Evolutionary conservation across 2,797 vertebrate genomes (phyloP).

Genomic region (Glossophaga mutica): DNA sequence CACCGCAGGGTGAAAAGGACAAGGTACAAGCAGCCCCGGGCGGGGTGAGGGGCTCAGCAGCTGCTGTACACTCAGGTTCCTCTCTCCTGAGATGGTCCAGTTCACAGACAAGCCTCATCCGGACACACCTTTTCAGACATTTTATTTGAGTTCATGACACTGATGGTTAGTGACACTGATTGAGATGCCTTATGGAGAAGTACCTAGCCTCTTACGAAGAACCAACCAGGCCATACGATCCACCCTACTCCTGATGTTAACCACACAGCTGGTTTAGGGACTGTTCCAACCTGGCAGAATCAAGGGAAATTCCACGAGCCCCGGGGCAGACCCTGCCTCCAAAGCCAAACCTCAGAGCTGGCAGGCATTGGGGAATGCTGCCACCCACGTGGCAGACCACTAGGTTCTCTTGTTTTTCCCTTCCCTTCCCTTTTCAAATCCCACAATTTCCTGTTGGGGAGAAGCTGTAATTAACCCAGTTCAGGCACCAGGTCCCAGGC

Average conservation of each 20-base stretch:
- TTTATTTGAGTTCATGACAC: constrained; percentile 79
- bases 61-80: not conserved
- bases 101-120: not conserved
- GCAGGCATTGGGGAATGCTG: not conserved
- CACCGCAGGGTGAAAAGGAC: not conserved
- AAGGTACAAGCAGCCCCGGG: not conserved
- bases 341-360: not conserved
- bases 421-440: constrained; percentile 56
- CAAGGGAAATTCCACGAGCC: constrained; percentile 8
- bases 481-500: constrained; percentile 17
- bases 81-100: not conserved
- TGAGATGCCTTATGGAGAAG: constrained; percentile 25
- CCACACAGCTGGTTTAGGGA: not conserved
- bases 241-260: not conserved
- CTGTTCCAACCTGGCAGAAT: not conserved
- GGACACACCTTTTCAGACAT: not conserved
- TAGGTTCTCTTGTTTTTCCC: constrained; percentile 46
- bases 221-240: not conserved
- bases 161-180: constrained; percentile 50
- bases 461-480: constrained; percentile 63
- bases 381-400: constrained; percentile 48
- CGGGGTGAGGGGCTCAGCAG: not conserved
- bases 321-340: not conserved
- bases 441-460: constrained; percentile 66
- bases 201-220: not conserved